These are phyloP conservation scores for Colaptes auratus DNA, from an alignment of 2,113 vertebrate genomes.

Conservation along the genomic window DNA sequence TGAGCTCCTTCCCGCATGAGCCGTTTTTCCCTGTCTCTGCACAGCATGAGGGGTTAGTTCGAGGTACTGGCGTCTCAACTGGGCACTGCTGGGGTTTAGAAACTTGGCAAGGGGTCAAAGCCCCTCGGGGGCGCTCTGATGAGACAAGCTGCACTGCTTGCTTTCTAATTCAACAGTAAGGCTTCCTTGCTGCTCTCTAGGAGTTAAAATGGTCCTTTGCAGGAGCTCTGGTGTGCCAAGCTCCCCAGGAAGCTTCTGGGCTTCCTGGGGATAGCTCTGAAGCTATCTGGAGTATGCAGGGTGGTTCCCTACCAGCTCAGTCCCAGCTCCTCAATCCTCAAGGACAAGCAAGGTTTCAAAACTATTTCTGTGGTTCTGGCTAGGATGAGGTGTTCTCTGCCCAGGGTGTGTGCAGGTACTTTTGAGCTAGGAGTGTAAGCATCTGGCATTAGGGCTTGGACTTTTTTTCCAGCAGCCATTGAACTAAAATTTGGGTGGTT, in stretches of 20 bases:
- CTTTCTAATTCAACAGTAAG: background rate
- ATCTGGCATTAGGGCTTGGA: background rate
- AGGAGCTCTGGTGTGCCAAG: background rate
- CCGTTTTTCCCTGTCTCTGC: rapidly evolving
- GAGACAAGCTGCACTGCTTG: background rate
- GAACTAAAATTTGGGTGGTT: background rate
- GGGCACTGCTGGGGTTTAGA: background rate
- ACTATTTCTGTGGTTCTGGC: background rate
- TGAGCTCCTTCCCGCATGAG: background rate
- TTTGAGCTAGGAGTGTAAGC: background rate
- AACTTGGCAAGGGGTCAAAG: background rate
- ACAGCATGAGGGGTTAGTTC: background rate
- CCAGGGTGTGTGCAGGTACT: background rate
- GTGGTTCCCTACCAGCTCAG: background rate
- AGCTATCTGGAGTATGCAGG: background rate
- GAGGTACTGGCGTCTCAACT: background rate
- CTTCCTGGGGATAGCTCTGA: no score
- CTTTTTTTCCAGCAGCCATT: background rate
- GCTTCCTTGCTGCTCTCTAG: background rate
- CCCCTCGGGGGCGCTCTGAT: background rate
- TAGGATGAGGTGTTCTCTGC: background rate
- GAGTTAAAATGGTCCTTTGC: background rate
- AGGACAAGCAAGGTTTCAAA: background rate
- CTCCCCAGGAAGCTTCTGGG: background rate
- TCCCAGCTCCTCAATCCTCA: background rate